Conservation (phyloP, 2,797 vertebrate species). For the Crenuchus spilurus region DNA sequence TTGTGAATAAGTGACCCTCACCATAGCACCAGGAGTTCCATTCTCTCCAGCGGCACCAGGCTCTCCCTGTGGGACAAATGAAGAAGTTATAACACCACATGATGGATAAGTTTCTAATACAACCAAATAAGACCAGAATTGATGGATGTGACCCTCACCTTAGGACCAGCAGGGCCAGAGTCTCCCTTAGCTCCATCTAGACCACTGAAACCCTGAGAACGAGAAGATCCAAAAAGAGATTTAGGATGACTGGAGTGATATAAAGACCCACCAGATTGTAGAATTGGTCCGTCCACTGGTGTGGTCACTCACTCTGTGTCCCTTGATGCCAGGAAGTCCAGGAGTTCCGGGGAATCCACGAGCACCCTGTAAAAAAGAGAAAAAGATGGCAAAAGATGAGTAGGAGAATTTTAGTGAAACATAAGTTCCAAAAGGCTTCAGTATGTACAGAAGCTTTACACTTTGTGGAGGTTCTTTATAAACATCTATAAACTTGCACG, state of each 20-base stretch:
- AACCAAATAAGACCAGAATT: constrained; percentile 2
- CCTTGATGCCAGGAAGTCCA: constrained; percentile 97
- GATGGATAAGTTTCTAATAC: constrained; percentile 1
- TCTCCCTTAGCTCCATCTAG: constrained; percentile 98
- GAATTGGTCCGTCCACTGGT: neutral
- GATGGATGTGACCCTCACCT: constrained; percentile 75
- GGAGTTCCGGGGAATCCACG: constrained; percentile 98
- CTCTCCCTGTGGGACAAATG: constrained; percentile 82
- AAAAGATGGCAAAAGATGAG: neutral
- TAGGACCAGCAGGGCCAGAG: constrained; percentile 90
- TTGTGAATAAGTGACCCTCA: constrained; percentile 80
- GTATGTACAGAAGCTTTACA: no score
- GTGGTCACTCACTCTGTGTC: constrained; percentile 91
- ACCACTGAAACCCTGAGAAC: constrained; percentile 92
- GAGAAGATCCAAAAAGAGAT: constrained; percentile 11
- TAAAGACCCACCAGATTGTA: neutral
- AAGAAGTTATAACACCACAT: constrained; percentile 11
- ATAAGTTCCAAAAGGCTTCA: no score
- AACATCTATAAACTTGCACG: no score
- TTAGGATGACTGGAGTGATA: neutral
- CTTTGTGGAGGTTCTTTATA: neutral
- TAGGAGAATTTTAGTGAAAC: neutral
- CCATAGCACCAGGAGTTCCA: constrained; percentile 94
- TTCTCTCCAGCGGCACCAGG: constrained; percentile 91
- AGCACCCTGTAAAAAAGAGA: constrained; percentile 82